Percentiles rank a stretch among this genome's conserved stretches.
Conservation (phyloP, 1,140 invertebrate genomes). For the Brachionus angularis region DNA sequence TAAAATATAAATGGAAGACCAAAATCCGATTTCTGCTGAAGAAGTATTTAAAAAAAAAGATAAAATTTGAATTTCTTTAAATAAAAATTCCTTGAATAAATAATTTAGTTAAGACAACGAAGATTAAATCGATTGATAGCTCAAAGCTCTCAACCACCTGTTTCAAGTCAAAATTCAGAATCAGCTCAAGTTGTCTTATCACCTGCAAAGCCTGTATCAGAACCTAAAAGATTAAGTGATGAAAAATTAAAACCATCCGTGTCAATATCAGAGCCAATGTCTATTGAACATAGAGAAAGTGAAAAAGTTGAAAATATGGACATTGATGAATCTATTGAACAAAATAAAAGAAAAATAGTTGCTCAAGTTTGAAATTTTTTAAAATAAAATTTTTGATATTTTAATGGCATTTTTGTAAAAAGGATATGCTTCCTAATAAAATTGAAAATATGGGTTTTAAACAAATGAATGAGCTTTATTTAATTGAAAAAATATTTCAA, state of each 20-base stretch:
- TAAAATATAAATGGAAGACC: no score
- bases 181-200: neutral
- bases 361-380: neutral
- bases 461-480: neutral
- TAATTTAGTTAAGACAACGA: slow-evolving; percentile 16
- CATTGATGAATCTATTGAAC: neutral
- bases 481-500: slow-evolving; percentile 36
- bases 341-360: slow-evolving; percentile 5
- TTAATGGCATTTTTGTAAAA: no score
- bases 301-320: slow-evolving; percentile 22
- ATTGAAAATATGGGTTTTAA: neutral
- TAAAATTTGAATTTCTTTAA: no score
- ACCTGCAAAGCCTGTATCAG: neutral
- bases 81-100: no score
- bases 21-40: no score
- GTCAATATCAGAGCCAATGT: no score
- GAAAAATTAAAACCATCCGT: no score
- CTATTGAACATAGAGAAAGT: neutral
- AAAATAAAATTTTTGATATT: neutral
- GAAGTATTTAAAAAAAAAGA: no score
- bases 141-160: neutral
- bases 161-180: neutral
- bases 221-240: no score
- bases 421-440: neutral
- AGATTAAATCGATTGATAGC: slow-evolving; percentile 4